Conservation (phyloP, 2,797 vertebrate species). For the Schizopygopsis pylzovi region DNA sequence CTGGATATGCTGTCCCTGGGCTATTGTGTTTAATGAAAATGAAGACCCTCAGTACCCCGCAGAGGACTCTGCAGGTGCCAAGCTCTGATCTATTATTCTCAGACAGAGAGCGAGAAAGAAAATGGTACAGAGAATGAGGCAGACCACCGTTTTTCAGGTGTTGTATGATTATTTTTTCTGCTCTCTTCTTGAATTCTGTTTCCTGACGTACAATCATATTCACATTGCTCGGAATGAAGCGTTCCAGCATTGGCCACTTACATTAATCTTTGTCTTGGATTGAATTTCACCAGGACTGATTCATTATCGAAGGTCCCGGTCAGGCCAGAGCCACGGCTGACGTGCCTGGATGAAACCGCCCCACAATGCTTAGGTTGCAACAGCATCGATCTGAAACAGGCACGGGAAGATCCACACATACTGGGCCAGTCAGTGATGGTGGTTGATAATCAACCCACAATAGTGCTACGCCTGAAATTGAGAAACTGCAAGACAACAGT, state of each 20-base stretch:
- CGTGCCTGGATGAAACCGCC: constrained; percentile 18
- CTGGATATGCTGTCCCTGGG: constrained; percentile 50
- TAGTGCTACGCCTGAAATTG: background rate
- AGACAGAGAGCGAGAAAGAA: constrained; percentile 29
- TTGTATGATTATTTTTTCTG: constrained; percentile 10
- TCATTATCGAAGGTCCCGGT: constrained; percentile 27
- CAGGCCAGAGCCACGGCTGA: constrained; percentile 9
- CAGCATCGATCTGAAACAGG: constrained; percentile 27
- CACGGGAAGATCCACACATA: constrained; percentile 7
- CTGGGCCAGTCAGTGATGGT: constrained; percentile 1
- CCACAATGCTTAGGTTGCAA: constrained; percentile 40
- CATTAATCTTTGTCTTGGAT: constrained; percentile 30
- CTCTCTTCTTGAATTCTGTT: constrained; percentile 9
- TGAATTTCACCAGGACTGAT: constrained; percentile 40
- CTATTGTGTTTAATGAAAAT: constrained; percentile 55
- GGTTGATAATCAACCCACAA: constrained; percentile 14
- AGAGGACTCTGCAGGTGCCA: constrained; percentile 44
- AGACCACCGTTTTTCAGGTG: background rate
- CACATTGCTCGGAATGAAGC: background rate
- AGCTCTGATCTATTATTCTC: constrained; percentile 50
- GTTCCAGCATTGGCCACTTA: constrained; percentile 1
- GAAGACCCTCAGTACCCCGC: constrained; percentile 47
- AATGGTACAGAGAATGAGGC: constrained; percentile 5
- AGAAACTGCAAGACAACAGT: background rate
- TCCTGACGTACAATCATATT: background rate